Conservation (phyloP, 2,113 vertebrate species). For the Naja naja region DNA sequence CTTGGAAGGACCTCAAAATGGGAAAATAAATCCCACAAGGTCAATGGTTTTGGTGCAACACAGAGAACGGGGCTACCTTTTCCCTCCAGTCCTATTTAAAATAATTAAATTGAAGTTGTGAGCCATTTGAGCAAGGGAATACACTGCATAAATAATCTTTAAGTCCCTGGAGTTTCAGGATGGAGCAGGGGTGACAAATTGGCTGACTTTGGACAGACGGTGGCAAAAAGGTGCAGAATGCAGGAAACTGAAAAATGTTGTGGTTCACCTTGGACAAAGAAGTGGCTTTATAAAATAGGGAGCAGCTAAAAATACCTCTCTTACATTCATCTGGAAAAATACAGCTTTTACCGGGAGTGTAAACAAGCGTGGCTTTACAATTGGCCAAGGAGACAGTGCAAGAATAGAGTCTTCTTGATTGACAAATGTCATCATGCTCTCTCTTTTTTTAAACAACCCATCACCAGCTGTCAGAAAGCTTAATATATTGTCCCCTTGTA, state of each 20-base stretch:
- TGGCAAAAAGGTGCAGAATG: not conserved
- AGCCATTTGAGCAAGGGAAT: not conserved
- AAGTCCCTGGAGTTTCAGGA: not conserved
- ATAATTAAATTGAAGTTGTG: not conserved
- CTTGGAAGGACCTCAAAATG: not conserved
- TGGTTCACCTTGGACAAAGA: constrained; percentile 12
- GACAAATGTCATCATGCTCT: not conserved
- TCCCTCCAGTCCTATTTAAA: not conserved
- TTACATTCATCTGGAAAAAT: not conserved
- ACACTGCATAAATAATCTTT: not conserved
- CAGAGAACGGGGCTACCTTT: not conserved
- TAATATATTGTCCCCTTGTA: not conserved
- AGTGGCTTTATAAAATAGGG: not conserved
- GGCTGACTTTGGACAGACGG: not conserved
- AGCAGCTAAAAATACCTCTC: not conserved
- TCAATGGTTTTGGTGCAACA: not conserved
- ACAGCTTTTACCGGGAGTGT: not conserved
- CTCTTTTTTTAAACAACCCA: not conserved
- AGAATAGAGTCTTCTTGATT: rapidly evolving
- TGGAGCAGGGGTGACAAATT: not conserved
- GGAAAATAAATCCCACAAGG: not conserved
- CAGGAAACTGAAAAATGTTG: constrained; percentile 5
- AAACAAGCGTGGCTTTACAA: not conserved
- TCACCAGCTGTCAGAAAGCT: not conserved
- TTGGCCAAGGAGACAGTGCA: not conserved